phyloP scores from a whole-genome alignment of 64 coral and sea anemone genomes.

The Montipora capricornis region DNA sequence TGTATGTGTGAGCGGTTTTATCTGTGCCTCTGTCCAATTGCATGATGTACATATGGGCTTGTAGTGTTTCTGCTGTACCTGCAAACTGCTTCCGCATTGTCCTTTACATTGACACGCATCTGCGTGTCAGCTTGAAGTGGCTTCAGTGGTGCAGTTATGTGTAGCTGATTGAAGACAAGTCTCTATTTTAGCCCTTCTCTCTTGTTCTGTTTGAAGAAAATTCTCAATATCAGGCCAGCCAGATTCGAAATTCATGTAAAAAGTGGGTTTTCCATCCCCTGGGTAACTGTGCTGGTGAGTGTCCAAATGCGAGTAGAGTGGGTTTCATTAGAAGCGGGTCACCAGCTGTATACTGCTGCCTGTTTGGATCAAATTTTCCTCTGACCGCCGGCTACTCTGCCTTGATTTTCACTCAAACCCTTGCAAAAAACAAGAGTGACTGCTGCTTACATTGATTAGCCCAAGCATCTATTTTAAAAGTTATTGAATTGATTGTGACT shows the following conservation, averaged over 20 bases:
- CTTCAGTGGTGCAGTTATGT: neutral
- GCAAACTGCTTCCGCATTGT: neutral
- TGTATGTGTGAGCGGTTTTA: slow-evolving; percentile 43
- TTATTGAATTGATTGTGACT: too few relatives aligned
- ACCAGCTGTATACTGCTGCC: too few relatives aligned
- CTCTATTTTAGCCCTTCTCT: slow-evolving; percentile 7
- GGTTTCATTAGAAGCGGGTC: too few relatives aligned
- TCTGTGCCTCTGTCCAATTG: neutral
- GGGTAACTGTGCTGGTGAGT: slow-evolving; percentile 53
- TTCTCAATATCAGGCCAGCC: slow-evolving; percentile 22
- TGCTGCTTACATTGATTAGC: too few relatives aligned
- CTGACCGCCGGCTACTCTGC: too few relatives aligned
- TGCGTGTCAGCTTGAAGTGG: slow-evolving; percentile 33
- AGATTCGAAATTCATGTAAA: neutral
- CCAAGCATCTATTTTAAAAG: too few relatives aligned
- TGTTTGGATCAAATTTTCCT: too few relatives aligned
- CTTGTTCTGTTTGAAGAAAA: neutral
- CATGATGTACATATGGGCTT: slow-evolving; percentile 38
- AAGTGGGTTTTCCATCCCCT: slow-evolving; percentile 25
- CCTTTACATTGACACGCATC: slow-evolving; percentile 31
- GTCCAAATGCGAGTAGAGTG: slow-evolving; percentile 34
- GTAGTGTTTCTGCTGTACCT: slow-evolving; percentile 43
- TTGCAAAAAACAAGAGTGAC: too few relatives aligned
- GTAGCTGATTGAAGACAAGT: slow-evolving; percentile 13
- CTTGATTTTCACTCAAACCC: too few relatives aligned